Conservation (phyloP, 2,888 invertebrate species). For the Merodon equestris region DNA sequence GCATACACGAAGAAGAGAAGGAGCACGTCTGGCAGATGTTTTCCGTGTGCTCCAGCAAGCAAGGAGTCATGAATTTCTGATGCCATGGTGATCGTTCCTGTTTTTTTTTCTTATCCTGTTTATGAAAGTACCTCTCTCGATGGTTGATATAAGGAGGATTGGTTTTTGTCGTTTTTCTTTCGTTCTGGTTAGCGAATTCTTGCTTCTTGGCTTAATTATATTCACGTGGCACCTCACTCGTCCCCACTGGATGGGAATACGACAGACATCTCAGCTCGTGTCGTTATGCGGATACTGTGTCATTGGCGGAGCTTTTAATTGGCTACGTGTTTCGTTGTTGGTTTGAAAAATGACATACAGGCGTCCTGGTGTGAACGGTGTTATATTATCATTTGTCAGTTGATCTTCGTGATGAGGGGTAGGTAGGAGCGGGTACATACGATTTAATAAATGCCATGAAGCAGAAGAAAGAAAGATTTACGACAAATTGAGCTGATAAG, state of each 20-base stretch:
- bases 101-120: conserved; percentile 16
- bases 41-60: conserved; percentile 26
- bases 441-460: too few species aligned
- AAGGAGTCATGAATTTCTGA: conserved; percentile 49
- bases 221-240: too few species aligned
- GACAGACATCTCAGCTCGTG: conserved; percentile 3
- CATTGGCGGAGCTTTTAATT: conserved; percentile 38
- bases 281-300: not conserved
- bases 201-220: conserved; percentile 48
- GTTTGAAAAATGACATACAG: too few species aligned
- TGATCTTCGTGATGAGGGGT: too few species aligned
- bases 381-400: too few species aligned
- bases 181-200: conserved; percentile 41
- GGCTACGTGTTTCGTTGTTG: too few species aligned
- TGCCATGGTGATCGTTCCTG: conserved; percentile 37
- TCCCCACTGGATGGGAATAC: too few species aligned
- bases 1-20: not conserved
- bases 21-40: conserved; percentile 34
- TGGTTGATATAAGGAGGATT: conserved; percentile 6
- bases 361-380: too few species aligned
- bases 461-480: too few species aligned
- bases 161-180: conserved; percentile 5
- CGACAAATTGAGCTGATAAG: too few species aligned
- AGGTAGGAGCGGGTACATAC: too few species aligned
- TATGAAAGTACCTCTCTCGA: not conserved